Percentiles rank a stretch among this genome's conserved stretches.
These are phyloP conservation scores for Idaea straminata DNA, from an alignment of 2,888 invertebrate species.

Conservation along the genomic window DNA sequence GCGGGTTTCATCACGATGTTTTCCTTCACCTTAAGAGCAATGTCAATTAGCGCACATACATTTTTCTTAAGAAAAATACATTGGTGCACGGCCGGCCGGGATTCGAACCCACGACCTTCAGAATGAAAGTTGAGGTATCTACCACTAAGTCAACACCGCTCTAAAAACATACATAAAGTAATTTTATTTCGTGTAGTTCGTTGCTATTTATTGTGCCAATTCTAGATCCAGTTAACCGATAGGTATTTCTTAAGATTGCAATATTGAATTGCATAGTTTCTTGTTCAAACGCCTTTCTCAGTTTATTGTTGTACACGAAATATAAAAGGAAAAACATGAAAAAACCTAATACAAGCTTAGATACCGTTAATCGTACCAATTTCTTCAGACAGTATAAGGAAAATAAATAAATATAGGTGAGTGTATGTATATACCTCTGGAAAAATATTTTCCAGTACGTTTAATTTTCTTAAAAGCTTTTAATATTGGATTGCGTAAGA, in stretches of 20 bases:
- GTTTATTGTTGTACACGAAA: slow-evolving; percentile 14
- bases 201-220: slow-evolving; percentile 55
- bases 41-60: too few species aligned
- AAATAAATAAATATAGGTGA: neutral
- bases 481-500: slow-evolving; percentile 5
- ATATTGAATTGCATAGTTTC: slow-evolving; percentile 59
- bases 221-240: slow-evolving; percentile 54
- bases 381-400: neutral
- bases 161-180: too few species aligned
- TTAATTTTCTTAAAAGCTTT: slow-evolving; percentile 9
- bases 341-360: neutral
- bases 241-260: slow-evolving; percentile 66
- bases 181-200: slow-evolving; percentile 42
- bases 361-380: neutral
- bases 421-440: slow-evolving; percentile 1
- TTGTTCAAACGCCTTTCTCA: slow-evolving; percentile 52
- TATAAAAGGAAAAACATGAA: neutral
- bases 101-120: too few species aligned
- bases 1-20: too few species aligned
- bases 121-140: too few species aligned
- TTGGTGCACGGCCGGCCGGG: too few species aligned
- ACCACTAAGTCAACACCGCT: too few species aligned
- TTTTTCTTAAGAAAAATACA: too few species aligned
- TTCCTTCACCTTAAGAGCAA: too few species aligned
- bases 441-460: slow-evolving; percentile 5